Conservation (phyloP, 53 echinoderm and acorn worm genomes). For the Actinopyga echinites region DNA sequence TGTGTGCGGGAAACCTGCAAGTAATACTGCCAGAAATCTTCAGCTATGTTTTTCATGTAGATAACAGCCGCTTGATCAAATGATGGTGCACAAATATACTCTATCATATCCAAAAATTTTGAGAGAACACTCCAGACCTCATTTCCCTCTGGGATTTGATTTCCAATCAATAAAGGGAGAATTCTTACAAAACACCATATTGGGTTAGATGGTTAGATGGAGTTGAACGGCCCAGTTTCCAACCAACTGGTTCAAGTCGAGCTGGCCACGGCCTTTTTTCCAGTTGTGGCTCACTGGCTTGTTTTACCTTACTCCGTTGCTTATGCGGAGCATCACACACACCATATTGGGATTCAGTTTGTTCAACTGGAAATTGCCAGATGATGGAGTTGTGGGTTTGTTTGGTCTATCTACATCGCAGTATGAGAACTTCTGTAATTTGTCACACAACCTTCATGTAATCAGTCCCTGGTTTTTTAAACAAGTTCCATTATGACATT, state of each 20-base stretch:
- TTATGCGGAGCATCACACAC: no score
- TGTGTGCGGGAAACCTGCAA: slow-evolving; percentile 13
- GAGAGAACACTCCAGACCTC: slow-evolving; percentile 18
- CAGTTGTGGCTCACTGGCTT: no score
- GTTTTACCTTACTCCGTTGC: no score
- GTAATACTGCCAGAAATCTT: slow-evolving; percentile 41
- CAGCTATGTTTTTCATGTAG: slow-evolving; percentile 26
- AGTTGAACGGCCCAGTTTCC: no score
- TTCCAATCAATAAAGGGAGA: slow-evolving; percentile 22
- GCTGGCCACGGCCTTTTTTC: no score
- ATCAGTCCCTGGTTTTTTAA: slow-evolving; percentile 20
- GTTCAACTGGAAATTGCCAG: background rate
- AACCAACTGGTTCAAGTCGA: no score
- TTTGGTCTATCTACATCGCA: background rate
- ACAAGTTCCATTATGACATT: slow-evolving; percentile 2
- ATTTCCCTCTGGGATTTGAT: slow-evolving; percentile 13
- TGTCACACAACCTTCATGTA: background rate
- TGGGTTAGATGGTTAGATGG: no score
- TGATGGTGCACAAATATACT: slow-evolving; percentile 46
- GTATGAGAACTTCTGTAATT: background rate
- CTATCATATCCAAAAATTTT: slow-evolving; percentile 31
- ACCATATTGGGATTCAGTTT: slow-evolving; percentile 45
- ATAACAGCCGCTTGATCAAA: slow-evolving; percentile 28
- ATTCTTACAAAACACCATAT: slow-evolving; percentile 38
- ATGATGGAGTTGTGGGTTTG: background rate